Percentiles rank a stretch among this genome's conserved stretches.
Conservation (phyloP, 2,113 vertebrate species). For the Lutjanus erythropterus region DNA sequence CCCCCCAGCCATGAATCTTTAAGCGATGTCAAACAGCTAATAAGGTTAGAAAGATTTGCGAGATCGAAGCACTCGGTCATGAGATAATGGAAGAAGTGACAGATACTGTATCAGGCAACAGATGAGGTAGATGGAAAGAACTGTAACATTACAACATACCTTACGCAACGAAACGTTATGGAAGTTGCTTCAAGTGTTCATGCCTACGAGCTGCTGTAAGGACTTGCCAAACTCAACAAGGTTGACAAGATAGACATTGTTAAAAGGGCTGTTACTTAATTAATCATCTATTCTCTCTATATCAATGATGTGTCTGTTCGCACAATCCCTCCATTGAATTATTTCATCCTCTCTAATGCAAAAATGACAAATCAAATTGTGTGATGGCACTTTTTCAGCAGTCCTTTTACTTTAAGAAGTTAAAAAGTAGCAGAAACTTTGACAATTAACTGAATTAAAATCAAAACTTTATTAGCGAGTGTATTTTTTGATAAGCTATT, state of each 20-base stretch:
- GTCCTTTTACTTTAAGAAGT: background rate
- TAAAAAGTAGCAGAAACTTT: no score
- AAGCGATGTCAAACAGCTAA: conserved; percentile 26
- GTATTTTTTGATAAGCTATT: background rate
- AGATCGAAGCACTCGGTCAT: background rate
- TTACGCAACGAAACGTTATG: background rate
- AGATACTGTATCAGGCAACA: background rate
- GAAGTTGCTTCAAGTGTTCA: background rate
- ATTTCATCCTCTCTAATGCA: background rate
- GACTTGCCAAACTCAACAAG: background rate
- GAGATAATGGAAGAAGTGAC: background rate
- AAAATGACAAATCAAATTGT: background rate
- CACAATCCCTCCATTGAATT: background rate
- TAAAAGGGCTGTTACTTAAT: background rate
- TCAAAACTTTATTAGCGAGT: background rate
- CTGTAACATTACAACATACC: background rate
- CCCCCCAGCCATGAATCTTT: conserved; percentile 13
- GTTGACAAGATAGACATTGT: background rate
- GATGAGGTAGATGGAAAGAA: background rate
- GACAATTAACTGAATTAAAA: no score
- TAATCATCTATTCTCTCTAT: background rate
- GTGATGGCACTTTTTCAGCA: background rate
- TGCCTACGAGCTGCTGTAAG: background rate
- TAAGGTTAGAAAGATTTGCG: conserved; percentile 12
- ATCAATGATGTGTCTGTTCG: no score